These are phyloP conservation scores for Pharmacophagus antenor DNA, from an alignment of 2,888 invertebrate genomes.

Conservation along the genomic window DNA sequence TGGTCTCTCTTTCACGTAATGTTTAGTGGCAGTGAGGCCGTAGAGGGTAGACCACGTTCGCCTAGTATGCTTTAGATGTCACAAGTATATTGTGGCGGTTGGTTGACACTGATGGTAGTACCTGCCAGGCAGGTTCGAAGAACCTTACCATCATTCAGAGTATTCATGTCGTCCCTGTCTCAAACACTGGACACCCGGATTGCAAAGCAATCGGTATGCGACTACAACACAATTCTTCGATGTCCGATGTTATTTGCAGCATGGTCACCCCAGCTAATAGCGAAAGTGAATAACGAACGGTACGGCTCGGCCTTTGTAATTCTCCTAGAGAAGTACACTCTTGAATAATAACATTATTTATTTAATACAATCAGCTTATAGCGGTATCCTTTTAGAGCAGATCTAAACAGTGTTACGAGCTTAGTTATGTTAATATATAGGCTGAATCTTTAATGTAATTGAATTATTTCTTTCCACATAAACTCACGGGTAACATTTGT, in stretches of 20 bases:
- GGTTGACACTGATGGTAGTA: too few relatives aligned
- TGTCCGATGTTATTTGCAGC: not conserved
- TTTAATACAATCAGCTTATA: conserved; percentile 21
- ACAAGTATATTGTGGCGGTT: too few relatives aligned
- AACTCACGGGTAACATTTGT: not conserved
- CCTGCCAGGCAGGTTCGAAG: too few relatives aligned
- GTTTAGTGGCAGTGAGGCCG: too few relatives aligned
- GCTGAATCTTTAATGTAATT: not conserved
- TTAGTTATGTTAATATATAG: not conserved
- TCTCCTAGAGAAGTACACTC: conserved; percentile 19
- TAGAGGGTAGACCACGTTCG: too few relatives aligned
- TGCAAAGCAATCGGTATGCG: too few relatives aligned
- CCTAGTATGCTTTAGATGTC: too few relatives aligned
- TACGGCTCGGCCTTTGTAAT: conserved; percentile 23
- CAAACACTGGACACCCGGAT: too few relatives aligned
- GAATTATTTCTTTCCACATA: not conserved
- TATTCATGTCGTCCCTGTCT: too few relatives aligned
- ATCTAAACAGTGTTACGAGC: conserved; percentile 1
- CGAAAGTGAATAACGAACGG: conserved; percentile 30
- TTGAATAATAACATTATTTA: conserved; percentile 26
- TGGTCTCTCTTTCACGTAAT: too few relatives aligned
- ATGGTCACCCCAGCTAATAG: conserved; percentile 21
- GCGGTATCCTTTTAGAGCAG: conserved; percentile 7
- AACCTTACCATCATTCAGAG: too few relatives aligned
- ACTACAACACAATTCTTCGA: too few relatives aligned